Percentiles rank a stretch among this genome's conserved stretches.
These are phyloP conservation scores for Orientallactaga bullata DNA, from an alignment of 2,113 vertebrate genomes.

Conservation along the genomic window DNA sequence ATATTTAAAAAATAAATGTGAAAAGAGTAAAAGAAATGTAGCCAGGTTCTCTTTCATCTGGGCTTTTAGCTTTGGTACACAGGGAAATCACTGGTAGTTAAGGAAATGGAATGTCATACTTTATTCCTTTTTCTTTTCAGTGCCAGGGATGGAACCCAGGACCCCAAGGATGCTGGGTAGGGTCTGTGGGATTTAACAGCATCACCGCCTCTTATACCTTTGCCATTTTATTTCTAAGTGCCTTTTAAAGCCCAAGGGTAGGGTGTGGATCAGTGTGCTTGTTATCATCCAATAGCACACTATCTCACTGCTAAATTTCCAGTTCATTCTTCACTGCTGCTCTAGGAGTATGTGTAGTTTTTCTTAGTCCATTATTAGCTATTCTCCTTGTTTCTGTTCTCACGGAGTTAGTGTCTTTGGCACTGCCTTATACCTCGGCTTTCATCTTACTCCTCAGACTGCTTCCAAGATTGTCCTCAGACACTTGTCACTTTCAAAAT, in stretches of 20 bases:
- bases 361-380: not conserved
- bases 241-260: not conserved
- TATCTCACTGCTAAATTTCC: not conserved
- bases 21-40: not conserved
- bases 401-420: constrained; percentile 6
- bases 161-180: not conserved
- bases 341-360: not conserved
- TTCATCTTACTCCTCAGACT: constrained; percentile 25
- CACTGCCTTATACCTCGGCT: not conserved
- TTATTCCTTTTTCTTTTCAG: not conserved
- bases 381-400: not conserved
- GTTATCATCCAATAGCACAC: not conserved
- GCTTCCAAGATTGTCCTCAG: not conserved
- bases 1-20: too few relatives aligned
- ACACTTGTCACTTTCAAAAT: constrained; percentile 30
- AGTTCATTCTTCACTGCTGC: constrained; percentile 35
- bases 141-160: not conserved
- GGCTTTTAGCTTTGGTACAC: constrained; percentile 3
- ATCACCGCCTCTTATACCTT: not conserved
- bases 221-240: constrained; percentile 5
- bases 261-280: not conserved
- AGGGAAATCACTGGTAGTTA: not conserved
- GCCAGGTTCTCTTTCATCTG: not conserved
- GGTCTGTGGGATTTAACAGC: not conserved
- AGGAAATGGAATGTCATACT: not conserved